A percentile compares a stretch with the other conserved stretches of the same genome.
Conservation (phyloP, 2,888 invertebrate species). For the Chaitophorus viminalis region DNA sequence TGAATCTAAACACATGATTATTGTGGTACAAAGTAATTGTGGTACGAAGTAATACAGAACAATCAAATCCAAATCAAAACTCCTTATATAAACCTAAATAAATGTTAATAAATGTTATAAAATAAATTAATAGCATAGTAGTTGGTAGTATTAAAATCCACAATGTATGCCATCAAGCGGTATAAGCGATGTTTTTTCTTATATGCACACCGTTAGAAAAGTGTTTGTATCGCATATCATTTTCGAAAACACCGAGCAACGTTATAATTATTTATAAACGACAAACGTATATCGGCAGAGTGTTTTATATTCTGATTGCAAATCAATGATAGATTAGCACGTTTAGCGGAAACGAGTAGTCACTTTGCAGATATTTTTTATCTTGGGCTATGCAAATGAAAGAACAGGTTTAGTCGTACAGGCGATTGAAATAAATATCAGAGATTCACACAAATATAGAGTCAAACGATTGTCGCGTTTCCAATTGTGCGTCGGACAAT, state of each 20-base stretch:
- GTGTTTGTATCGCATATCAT: neutral
- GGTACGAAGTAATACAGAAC: too few relatives aligned
- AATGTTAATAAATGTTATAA: too few relatives aligned
- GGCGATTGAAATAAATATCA: conserved; percentile 47
- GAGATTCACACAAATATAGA: conserved; percentile 42
- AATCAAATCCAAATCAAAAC: too few relatives aligned
- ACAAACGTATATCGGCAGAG: neutral
- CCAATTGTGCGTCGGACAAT: neutral
- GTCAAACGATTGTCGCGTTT: conserved; percentile 43
- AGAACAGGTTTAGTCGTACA: conserved; percentile 49
- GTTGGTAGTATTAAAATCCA: too few relatives aligned
- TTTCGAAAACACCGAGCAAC: conserved; percentile 21
- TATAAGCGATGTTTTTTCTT: neutral
- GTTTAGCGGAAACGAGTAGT: conserved; percentile 47
- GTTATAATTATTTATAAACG: conserved; percentile 29
- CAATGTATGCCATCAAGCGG: neutral
- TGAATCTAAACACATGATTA: too few relatives aligned
- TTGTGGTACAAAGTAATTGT: too few relatives aligned
- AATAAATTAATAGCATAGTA: too few relatives aligned
- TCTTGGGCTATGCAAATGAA: conserved; percentile 42
- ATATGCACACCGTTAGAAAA: neutral
- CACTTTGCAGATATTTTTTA: neutral
- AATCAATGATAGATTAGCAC: conserved; percentile 51
- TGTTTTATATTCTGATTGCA: conserved; percentile 20
- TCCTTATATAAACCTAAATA: too few relatives aligned